Evolutionary conservation across 2,888 invertebrate species (phyloP).

Genomic region (Anthophora plumipes): DNA sequence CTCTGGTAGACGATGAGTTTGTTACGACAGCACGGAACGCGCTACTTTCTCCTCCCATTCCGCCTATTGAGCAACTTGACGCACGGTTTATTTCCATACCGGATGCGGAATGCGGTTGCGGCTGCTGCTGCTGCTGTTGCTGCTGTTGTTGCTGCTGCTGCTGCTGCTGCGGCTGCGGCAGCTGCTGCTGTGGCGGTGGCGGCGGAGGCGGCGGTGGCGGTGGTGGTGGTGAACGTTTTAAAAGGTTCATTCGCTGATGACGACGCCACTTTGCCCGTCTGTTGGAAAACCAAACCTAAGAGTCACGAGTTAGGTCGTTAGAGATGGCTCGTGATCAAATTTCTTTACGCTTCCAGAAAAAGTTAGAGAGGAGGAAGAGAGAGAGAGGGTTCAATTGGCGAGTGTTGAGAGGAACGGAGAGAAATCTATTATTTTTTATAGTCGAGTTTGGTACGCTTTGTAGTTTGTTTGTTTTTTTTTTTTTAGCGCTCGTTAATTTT

Average conservation of each 20-base stretch:
- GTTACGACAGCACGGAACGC: conserved; percentile 92
- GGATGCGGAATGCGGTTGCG: conserved; percentile 80
- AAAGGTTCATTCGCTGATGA: conserved; percentile 97
- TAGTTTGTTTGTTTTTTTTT: too few relatives aligned
- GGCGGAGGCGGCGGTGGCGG: conserved; percentile 85
- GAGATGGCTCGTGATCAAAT: conserved; percentile 84
- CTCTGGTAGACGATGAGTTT: conserved; percentile 84
- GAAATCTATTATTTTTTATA: too few relatives aligned
- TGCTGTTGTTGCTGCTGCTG: conserved; percentile 80
- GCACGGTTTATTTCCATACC: conserved; percentile 80
- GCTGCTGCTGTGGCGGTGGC: conserved; percentile 82
- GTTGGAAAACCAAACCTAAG: conserved; percentile 99
- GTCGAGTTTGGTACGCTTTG: too few relatives aligned
- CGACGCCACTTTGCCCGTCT: conserved; percentile 99
- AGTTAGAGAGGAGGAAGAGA: neutral
- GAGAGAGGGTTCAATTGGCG: neutral
- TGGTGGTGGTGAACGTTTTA: conserved; percentile 91
- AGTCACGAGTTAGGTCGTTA: conserved; percentile 89
- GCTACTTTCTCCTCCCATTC: conserved; percentile 96
- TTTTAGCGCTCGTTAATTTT: too few relatives aligned
- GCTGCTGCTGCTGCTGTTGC: conserved; percentile 68
- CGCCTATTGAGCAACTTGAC: conserved; percentile 83
- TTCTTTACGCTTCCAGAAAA: conserved; percentile 30
- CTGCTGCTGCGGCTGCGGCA: conserved; percentile 82
- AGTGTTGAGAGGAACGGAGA: neutral